Conservation (phyloP, 2,113 vertebrate species). For the Ciconia boyciana region DNA sequence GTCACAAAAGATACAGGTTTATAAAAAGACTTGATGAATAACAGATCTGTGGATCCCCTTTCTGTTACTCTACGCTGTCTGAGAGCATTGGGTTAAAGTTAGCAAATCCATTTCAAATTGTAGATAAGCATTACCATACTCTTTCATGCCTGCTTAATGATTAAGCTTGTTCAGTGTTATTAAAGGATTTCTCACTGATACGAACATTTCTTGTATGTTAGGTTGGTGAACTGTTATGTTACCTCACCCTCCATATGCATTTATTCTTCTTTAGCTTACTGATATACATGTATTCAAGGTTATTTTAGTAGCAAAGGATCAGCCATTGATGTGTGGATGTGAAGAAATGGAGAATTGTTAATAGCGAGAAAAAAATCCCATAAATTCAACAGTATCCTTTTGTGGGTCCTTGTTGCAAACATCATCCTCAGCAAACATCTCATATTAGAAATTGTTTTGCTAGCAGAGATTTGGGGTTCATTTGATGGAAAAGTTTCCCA, state of each 20-base stretch:
- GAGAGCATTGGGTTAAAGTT: background rate
- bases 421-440: background rate
- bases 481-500: background rate
- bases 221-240: background rate
- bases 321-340: rapidly evolving
- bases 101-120: background rate
- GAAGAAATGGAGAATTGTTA: background rate
- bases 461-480: background rate
- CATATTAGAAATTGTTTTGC: background rate
- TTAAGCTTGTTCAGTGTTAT: background rate
- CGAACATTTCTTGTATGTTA: background rate
- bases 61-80: background rate
- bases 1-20: background rate
- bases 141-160: background rate
- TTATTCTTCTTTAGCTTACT: background rate
- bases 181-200: background rate
- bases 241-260: background rate
- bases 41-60: background rate
- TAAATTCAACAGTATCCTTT: background rate
- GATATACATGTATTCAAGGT: background rate
- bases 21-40: background rate
- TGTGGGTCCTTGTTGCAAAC: background rate
- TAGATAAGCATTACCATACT: background rate
- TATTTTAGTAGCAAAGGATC: background rate
- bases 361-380: background rate